phyloP scores from a whole-genome alignment of 1,140 invertebrate genomes.

The Rhysida immarginata region DNA sequence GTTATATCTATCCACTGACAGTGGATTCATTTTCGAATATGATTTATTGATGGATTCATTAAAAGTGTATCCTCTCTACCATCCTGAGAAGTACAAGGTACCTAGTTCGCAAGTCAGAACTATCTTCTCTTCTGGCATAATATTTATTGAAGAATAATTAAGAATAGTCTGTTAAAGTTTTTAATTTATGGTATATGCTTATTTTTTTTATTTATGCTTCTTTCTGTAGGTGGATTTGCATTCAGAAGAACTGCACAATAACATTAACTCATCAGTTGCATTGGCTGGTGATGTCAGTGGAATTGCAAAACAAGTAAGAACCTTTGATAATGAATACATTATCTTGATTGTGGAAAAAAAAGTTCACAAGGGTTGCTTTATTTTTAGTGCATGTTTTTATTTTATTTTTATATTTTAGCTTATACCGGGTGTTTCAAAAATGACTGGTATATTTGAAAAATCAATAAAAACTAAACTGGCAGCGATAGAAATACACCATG shows the following conservation, averaged over 20 bases:
- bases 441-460: no score
- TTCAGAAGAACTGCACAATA: constrained; percentile 84
- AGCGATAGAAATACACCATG: no score
- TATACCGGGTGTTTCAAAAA: no score
- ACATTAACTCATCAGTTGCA: constrained; percentile 50
- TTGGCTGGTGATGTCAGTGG: constrained; percentile 64
- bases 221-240: constrained; percentile 58
- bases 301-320: constrained; percentile 43
- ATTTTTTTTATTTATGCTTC: neutral
- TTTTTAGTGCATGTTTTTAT: no score
- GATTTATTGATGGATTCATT: neutral
- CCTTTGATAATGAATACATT: no score
- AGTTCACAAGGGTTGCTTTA: no score
- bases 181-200: neutral
- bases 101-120: neutral
- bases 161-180: neutral
- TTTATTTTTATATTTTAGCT: no score
- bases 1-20: no score
- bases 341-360: no score
- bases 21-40: neutral
- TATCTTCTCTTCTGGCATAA: neutral
- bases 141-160: neutral
- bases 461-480: no score
- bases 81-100: neutral
- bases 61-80: neutral